A percentile compares a stretch with the other conserved stretches of the same genome.
Evolutionary conservation across 2,113 vertebrate genomes (phyloP).

Genomic region (rat (Rattus norvegicus)): GRCr8 NC_086019.1:33435501-33436000

Average conservation of each 20-base stretch:
- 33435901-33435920: not conserved
- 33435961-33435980: too few relatives aligned
- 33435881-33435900: not conserved
- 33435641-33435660: not conserved
- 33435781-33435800: not conserved
- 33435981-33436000: not conserved
- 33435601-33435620: not conserved
- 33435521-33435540: not conserved
- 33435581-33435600: too few relatives aligned
- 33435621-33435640: not conserved
- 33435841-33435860: not conserved
- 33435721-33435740: not conserved
- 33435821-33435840: not conserved
- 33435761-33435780: not conserved
- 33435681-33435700: not conserved
- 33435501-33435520: not conserved
- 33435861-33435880: too few relatives aligned
- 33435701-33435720: not conserved
- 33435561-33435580: not conserved
- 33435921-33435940: not conserved
- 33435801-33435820: not conserved
- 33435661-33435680: rapidly evolving
- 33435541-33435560: too few relatives aligned
- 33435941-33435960: too few relatives aligned
- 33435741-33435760: not conserved